These are phyloP conservation scores for Apistogramma diplotaenia DNA, from an alignment of 2,113 vertebrate species.

Conservation along the genomic window DNA sequence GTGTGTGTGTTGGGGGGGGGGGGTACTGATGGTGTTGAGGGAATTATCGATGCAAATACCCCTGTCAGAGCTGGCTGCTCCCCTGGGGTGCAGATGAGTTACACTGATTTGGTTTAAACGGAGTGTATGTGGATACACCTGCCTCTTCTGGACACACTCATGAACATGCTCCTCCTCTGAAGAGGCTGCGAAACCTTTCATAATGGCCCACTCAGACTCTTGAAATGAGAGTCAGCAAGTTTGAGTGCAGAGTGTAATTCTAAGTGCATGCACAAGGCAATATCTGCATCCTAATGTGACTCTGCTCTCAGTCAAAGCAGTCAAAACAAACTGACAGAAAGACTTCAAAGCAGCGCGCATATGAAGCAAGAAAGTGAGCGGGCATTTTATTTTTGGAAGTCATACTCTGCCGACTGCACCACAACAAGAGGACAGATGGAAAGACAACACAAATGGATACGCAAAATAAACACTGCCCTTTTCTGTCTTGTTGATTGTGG, in stretches of 20 bases:
- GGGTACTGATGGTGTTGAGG: not conserved
- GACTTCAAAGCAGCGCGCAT: not conserved
- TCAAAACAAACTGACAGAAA: not conserved
- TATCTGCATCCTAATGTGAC: constrained; percentile 35
- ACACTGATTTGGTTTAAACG: constrained; percentile 61
- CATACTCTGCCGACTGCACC: not conserved
- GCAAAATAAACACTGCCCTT: not conserved
- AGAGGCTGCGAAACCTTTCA: constrained; percentile 21
- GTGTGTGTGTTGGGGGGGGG: not conserved
- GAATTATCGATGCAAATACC: constrained; percentile 77
- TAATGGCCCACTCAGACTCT: constrained; percentile 46
- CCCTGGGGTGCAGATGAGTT: constrained; percentile 64
- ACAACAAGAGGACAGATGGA: constrained; percentile 17
- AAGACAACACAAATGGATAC: not conserved
- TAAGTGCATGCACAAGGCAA: constrained; percentile 2
- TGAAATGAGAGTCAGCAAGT: constrained; percentile 48
- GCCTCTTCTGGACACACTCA: constrained; percentile 19
- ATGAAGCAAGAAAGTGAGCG: not conserved
- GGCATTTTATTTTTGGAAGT: not conserved
- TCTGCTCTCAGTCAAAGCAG: not conserved
- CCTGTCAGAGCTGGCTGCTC: constrained; percentile 55
- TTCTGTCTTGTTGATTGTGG: not conserved
- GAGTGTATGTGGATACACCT: constrained; percentile 43
- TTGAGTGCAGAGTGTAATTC: constrained; percentile 18
- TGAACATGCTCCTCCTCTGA: constrained; percentile 25